phyloP scores from a whole-genome alignment of 2,797 vertebrate genomes.

The Thaleichthys pacificus region DNA sequence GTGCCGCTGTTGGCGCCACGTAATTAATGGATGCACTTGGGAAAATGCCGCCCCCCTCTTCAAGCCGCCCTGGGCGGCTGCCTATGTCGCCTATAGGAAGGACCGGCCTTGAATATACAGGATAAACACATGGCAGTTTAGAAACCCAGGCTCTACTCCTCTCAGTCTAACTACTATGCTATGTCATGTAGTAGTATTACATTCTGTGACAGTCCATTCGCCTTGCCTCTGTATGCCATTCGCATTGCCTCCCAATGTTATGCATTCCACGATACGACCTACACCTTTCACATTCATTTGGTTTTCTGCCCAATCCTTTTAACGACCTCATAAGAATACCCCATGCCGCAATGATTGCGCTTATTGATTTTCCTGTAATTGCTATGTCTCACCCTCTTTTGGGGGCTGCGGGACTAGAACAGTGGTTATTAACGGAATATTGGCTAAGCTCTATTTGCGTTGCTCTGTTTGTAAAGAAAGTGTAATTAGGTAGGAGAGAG shows the following conservation, averaged over 20 bases:
- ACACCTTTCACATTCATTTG: conserved; percentile 25
- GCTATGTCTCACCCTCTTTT: conserved; percentile 34
- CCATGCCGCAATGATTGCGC: conserved; percentile 45
- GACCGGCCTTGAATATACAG: conserved; percentile 1
- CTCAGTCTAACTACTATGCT: conserved; percentile 2
- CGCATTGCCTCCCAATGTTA: background rate
- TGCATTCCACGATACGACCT: conserved; percentile 16
- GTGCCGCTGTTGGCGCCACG: no score
- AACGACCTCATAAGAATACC: conserved; percentile 43
- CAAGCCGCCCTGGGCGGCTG: no score
- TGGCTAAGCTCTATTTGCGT: conserved; percentile 58
- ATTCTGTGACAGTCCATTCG: no score
- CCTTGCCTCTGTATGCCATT: no score
- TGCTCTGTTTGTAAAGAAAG: conserved; percentile 63
- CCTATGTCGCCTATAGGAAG: no score
- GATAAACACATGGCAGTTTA: background rate
- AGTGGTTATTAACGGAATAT: conserved; percentile 58
- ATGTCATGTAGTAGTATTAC: background rate
- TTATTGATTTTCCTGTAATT: conserved; percentile 61
- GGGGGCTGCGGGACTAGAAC: conserved; percentile 11
- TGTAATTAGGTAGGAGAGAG: conserved; percentile 58
- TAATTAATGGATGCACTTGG: no score
- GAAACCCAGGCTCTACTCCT: background rate
- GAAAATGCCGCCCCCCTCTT: no score
- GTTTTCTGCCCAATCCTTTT: conserved; percentile 22